Evolutionary conservation across 1,140 invertebrate genomes (phyloP).

Genomic region (Polypedilum vanderplanki): DNA sequence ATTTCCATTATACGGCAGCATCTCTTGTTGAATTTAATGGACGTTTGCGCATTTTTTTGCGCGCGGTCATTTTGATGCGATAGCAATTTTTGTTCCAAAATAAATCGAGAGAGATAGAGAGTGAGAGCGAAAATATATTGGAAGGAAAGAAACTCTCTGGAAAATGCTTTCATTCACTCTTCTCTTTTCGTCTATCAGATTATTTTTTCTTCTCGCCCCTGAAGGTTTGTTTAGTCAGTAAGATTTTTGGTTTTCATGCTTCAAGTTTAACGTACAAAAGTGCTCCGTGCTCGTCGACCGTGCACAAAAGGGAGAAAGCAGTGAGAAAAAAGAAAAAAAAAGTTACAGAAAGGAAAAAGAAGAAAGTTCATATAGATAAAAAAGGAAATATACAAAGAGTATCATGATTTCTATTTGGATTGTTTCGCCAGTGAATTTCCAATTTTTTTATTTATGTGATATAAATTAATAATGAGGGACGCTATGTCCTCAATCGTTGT

Average conservation of each 20-base stretch:
- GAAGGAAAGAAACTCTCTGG: constrained; percentile 7
- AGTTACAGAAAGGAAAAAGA: background rate
- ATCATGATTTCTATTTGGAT: background rate
- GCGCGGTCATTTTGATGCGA: background rate
- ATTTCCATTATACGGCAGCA: background rate
- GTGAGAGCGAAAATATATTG: background rate
- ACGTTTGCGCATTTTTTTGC: constrained; percentile 24
- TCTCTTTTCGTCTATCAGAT: background rate
- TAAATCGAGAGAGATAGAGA: background rate
- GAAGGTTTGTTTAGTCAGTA: constrained; percentile 23
- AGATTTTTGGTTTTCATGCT: constrained; percentile 22
- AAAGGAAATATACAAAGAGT: background rate
- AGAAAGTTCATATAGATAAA: background rate
- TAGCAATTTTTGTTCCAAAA: background rate
- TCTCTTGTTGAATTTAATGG: constrained; percentile 21
- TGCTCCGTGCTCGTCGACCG: background rate
- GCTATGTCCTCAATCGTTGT: background rate
- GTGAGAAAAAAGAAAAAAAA: background rate
- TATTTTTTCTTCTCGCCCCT: background rate
- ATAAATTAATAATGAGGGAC: constrained; percentile 26
- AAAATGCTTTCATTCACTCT: background rate
- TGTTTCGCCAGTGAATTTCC: background rate
- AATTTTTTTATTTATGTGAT: background rate
- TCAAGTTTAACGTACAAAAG: constrained; percentile 10
- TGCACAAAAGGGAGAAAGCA: background rate